phyloP scores from a whole-genome alignment of 92 coral and sea anemone genomes.

The Zoanthus sansibaricus region DNA sequence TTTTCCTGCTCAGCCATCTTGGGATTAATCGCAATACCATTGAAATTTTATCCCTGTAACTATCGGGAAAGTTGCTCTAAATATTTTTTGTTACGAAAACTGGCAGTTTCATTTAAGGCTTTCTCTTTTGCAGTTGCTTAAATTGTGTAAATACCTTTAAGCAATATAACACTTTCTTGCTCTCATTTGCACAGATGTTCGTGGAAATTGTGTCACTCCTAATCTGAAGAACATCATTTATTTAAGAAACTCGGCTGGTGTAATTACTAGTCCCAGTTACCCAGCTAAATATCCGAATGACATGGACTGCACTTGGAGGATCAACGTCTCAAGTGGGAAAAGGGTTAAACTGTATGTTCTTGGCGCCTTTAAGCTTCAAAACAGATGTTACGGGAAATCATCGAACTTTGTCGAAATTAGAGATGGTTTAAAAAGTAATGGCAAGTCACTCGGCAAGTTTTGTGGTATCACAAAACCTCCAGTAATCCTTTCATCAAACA shows the following conservation, averaged over 20 bases:
- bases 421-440: constrained; percentile 11
- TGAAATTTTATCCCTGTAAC: no score
- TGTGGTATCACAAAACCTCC: constrained; percentile 9
- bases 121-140: no score
- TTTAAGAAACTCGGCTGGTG: constrained; percentile 1
- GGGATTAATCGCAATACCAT: no score
- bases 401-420: neutral
- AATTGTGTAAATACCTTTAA: no score
- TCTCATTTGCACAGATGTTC: neutral
- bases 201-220: neutral
- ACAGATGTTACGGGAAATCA: neutral
- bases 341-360: constrained; percentile 7
- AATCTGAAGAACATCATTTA: neutral
- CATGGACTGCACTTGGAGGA: constrained; percentile 44
- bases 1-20: no score
- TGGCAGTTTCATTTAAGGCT: no score
- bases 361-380: neutral
- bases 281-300: neutral
- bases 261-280: constrained; percentile 14
- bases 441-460: constrained; percentile 22
- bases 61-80: no score
- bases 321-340: constrained; percentile 22
- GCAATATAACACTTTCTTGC: neutral
- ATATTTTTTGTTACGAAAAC: no score
- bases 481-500: neutral